Percentiles rank a stretch among this genome's conserved stretches.
These are phyloP conservation scores for Metalampra italica DNA, from an alignment of 2,888 invertebrate genomes.

Conservation along the genomic window DNA sequence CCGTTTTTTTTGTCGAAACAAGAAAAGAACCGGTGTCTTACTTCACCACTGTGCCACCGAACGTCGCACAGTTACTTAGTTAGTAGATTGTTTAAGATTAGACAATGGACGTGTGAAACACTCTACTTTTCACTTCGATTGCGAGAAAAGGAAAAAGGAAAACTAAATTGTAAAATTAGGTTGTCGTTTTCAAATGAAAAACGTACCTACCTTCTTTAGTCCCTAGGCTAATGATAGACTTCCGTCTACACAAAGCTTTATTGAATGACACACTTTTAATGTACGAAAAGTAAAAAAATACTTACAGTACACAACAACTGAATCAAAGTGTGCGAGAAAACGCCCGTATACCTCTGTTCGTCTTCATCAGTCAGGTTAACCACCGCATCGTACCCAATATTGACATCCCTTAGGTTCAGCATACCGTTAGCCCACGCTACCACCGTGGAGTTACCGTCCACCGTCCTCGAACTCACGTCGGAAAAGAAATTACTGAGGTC, in stretches of 20 bases:
- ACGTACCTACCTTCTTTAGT: too few relatives aligned
- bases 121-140: too few relatives aligned
- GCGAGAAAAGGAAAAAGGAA: too few relatives aligned
- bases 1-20: too few relatives aligned
- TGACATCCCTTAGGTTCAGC: slow-evolving; percentile 30
- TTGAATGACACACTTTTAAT: background rate
- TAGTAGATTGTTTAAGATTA: too few relatives aligned
- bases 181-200: too few relatives aligned
- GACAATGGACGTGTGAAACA: too few relatives aligned
- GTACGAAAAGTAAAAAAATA: background rate
- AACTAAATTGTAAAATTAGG: too few relatives aligned
- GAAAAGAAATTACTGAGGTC: slow-evolving; percentile 24
- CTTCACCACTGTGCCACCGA: too few relatives aligned
- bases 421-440: slow-evolving; percentile 22
- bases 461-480: slow-evolving; percentile 8
- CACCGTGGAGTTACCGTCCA: slow-evolving; percentile 16
- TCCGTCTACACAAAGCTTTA: too few relatives aligned
- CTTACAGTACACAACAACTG: slow-evolving; percentile 29
- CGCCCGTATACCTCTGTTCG: slow-evolving; percentile 34
- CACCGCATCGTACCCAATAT: slow-evolving; percentile 44
- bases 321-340: slow-evolving; percentile 23
- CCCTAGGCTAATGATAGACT: background rate
- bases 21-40: too few relatives aligned
- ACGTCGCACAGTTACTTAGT: too few relatives aligned
- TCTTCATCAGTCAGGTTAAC: slow-evolving; percentile 26